Conservation (phyloP, 2,888 invertebrate genomes). For the Tetanocera ferruginea region DNA sequence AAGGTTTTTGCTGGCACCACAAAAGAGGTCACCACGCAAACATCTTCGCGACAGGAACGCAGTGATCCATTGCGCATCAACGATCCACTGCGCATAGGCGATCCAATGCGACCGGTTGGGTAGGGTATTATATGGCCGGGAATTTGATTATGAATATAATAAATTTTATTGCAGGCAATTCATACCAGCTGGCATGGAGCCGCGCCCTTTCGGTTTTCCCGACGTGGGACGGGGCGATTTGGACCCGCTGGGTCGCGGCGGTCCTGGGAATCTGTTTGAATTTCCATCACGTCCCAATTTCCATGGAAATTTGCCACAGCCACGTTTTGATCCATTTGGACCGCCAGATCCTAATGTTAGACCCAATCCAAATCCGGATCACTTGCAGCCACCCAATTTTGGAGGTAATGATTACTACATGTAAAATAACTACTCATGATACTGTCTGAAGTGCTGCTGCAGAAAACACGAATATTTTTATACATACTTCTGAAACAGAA, state of each 20-base stretch:
- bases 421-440: conserved; percentile 49
- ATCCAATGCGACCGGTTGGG: conserved; percentile 56
- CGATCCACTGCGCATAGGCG: conserved; percentile 61
- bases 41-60: conserved; percentile 46
- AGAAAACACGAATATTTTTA: neutral
- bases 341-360: conserved; percentile 74
- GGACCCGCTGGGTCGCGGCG: conserved; percentile 78
- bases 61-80: conserved; percentile 26
- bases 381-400: conserved; percentile 77
- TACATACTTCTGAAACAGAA: conserved; percentile 23
- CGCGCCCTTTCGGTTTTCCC: conserved; percentile 65
- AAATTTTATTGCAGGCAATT: conserved; percentile 40
- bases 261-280: conserved; percentile 61
- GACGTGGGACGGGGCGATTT: conserved; percentile 81
- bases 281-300: conserved; percentile 54
- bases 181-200: conserved; percentile 46
- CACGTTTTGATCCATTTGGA: conserved; percentile 86
- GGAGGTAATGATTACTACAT: conserved; percentile 62
- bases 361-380: conserved; percentile 76
- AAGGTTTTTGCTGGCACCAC: conserved; percentile 63
- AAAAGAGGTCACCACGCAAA: conserved; percentile 65
- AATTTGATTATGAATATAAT: neutral
- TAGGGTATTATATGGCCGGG: conserved; percentile 34
- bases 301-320: conserved; percentile 68
- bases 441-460: neutral